phyloP scores from a whole-genome alignment of 2,797 vertebrate genomes.

The Halcyon smyrnensis region DNA sequence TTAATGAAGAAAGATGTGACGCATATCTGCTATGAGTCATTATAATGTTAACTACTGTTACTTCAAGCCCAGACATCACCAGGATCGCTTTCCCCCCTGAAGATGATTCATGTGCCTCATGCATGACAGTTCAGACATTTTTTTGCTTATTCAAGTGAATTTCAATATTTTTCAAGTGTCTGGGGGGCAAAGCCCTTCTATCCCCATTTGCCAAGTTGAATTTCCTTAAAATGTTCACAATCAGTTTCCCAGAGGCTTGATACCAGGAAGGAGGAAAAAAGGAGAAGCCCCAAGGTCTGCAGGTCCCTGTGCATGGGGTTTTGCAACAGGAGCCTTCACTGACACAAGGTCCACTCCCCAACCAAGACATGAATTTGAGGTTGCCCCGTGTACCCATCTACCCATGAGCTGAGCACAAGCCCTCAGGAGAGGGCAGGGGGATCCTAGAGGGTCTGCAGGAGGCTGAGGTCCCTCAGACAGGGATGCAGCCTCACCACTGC shows the following conservation, averaged over 20 bases:
- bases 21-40: slow-evolving; percentile 65
- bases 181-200: not conserved
- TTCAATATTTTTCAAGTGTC: slow-evolving; percentile 5
- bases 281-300: not conserved
- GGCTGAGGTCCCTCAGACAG: not conserved
- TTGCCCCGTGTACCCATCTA: not conserved
- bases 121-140: slow-evolving; percentile 52
- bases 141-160: slow-evolving; percentile 62
- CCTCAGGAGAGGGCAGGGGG: not conserved
- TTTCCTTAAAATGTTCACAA: not conserved
- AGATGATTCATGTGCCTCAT: slow-evolving; percentile 69
- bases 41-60: slow-evolving; percentile 65
- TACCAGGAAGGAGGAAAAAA: not conserved
- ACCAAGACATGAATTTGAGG: not conserved
- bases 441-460: not conserved
- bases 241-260: not conserved
- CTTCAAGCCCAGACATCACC: slow-evolving; percentile 49
- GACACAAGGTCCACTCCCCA: fast-evolving
- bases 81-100: not conserved
- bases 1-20: slow-evolving; percentile 61
- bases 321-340: not conserved
- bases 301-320: not conserved
- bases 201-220: not conserved
- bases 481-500: not conserved
- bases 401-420: fast-evolving